Evolutionary conservation across 2,113 vertebrate genomes (phyloP), one percentile per base, ranked within the genome.

Genomic region (Spea multiplicata): DNA sequence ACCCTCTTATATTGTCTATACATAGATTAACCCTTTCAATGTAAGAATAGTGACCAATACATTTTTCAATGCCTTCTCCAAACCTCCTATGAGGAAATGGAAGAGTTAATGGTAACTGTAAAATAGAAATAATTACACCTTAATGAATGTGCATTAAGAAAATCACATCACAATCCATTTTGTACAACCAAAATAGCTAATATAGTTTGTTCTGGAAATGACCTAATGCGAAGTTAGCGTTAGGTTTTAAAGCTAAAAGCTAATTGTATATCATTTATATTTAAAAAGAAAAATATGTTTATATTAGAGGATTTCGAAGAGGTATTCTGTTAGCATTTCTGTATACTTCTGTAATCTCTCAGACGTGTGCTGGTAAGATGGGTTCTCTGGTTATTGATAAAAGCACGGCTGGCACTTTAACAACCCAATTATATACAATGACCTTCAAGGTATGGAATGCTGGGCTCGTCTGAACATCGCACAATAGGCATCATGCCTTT

Each of bases 181-280:
- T 10, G 4, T 30, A 30, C 30, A 30, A 30, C 30, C 30, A 30
- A 30, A 30, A 30, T 30, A 30, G 30, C 30, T 30, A 30, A 30
- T 30, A 30, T 30, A 16, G 8, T 64, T 59, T 70, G 68, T 17
- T 4, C 3, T 53, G 57, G 5, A 61, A n/a, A 47, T 62, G 0
- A 75, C 64, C 48, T 75, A 62, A 66, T 75, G 74, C 64, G 66
- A 75, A 66, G 8, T 44, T 53, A 30, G 50, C 4, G 16, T 46
- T 65, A 65, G 50, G 59, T 61, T 66, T 64, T 49, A 49, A 17
- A n/a, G 14, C n/a, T 49, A 17, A 49, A 48, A 50, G 62, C 59
- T 74, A 59, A 30, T 30, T 74, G 44, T 66, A 48, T 52, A 14
- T 47, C 65, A 55, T 75, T 75, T 75, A 67, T 44, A 74, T 74